Evolutionary conservation across 1,140 invertebrate species (phyloP).

Genomic region (Panagrolaimus sp.): DNA sequence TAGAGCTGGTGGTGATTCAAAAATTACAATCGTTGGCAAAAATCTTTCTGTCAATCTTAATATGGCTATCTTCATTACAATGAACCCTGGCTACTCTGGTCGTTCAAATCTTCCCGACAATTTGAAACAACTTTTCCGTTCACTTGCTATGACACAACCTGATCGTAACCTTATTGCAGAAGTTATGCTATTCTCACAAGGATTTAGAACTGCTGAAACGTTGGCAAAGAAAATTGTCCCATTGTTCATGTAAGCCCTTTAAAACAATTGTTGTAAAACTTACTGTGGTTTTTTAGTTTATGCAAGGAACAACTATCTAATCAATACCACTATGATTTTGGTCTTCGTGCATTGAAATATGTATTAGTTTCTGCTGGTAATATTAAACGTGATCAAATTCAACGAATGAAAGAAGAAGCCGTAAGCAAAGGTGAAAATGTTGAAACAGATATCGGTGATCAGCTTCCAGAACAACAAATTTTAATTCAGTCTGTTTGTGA

Average conservation of each 20-base stretch:
- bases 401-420: slow-evolving; percentile 61
- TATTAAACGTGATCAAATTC: slow-evolving; percentile 87
- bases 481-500: slow-evolving; percentile 98
- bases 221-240: slow-evolving; percentile 97
- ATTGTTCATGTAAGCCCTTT: slow-evolving; percentile 79
- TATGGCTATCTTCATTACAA: slow-evolving; percentile 99
- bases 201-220: slow-evolving; percentile 92
- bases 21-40: slow-evolving; percentile 90
- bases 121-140: slow-evolving; percentile 95
- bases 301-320: slow-evolving; percentile 97
- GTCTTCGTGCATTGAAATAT: slow-evolving; percentile 86
- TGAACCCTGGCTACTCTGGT: slow-evolving; percentile 99
- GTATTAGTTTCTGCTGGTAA: slow-evolving; percentile 96
- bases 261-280: slow-evolving; percentile 1
- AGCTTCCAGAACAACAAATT: slow-evolving; percentile 73
- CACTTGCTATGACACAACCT: slow-evolving; percentile 95
- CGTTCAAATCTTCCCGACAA: slow-evolving; percentile 97
- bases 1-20: slow-evolving; percentile 50
- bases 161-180: slow-evolving; percentile 89
- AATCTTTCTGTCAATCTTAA: slow-evolving; percentile 92
- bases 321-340: slow-evolving; percentile 98
- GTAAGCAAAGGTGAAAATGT: slow-evolving; percentile 66
- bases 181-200: slow-evolving; percentile 85
- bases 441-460: slow-evolving; percentile 85
- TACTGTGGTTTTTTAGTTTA: slow-evolving; percentile 65